Evolutionary conservation across 2,113 vertebrate genomes (phyloP), one percentile per base, ranked within the genome.

Genomic region (Callospermophilus lateralis): DNA sequence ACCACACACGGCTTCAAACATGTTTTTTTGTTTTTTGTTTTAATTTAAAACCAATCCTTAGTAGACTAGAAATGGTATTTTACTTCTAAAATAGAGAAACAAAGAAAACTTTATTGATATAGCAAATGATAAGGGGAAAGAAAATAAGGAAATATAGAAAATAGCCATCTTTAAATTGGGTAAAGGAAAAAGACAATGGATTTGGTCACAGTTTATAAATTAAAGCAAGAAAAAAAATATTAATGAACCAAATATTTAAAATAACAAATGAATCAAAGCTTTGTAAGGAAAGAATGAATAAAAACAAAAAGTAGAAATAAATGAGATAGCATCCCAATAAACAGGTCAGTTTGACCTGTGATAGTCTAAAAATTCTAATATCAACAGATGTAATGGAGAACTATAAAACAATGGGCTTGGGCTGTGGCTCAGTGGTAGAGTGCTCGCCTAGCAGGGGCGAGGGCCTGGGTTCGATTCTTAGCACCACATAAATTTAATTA

Each of bases 81-180:
- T 37, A 72, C 28, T 51, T 88, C 76, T 93, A 93, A 45, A 93
- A 48, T 73, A 87, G 39, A 30, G n/a, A 67, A 94, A 88, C 51
- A 81, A 63, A 53, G 72, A 53, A 58, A 48, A 89, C 26, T 81
- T 72, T 51, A 85, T 85, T 93, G 16, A 39, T 94, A 73, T 4
- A 72, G 65, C 26, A 87, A 48, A 90, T 30, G 34, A 28, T 65
- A 68, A 24, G 51, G 51, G 65, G 39, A 81, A 81, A 80, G 30
- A 34, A 86, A 86, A 79, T 68, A 86, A 85, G n/a, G 81, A 77
- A 81, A 20, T 53, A 73, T 86, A 73, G 39, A 58, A 90, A 77
- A 37, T n/a, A 77, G 24, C 8, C 30, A 5, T 37, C 28, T 32
- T 72, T 63, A 67, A 67, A 34, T 48, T 77, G 37, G 32, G 8